Percentiles rank a stretch among this genome's conserved stretches.
These are phyloP conservation scores for Eugnorisma glareosa DNA, from an alignment of 2,888 invertebrate species.

Conservation along the genomic window DNA sequence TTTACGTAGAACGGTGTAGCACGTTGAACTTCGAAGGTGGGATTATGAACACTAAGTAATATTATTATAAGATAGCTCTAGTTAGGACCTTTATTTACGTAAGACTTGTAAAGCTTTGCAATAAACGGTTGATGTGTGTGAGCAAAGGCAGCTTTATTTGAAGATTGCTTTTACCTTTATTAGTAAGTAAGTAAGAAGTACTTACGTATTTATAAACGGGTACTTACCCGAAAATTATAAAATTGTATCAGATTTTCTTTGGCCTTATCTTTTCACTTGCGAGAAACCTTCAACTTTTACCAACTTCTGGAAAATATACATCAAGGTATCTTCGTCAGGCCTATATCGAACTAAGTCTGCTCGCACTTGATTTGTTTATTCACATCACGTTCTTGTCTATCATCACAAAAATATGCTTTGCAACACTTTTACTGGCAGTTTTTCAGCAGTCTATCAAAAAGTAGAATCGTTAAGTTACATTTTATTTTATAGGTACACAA, in stretches of 20 bases:
- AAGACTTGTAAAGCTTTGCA: conserved; percentile 38
- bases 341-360: background rate
- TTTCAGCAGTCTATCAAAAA: conserved; percentile 27
- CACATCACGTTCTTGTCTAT: conserved; percentile 1
- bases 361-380: background rate
- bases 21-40: conserved; percentile 63
- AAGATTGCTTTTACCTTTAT: conserved; percentile 14
- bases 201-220: background rate
- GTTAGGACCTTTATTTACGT: conserved; percentile 46
- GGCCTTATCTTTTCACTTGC: background rate
- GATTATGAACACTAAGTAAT: conserved; percentile 64
- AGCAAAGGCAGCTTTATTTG: conserved; percentile 25
- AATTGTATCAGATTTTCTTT: background rate
- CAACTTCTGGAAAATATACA: background rate
- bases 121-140: conserved; percentile 39
- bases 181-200: conserved; percentile 4
- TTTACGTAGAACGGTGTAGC: conserved; percentile 66
- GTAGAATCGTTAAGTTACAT: conserved; percentile 28
- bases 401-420: background rate
- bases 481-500: conserved; percentile 49
- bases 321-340: background rate
- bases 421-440: background rate
- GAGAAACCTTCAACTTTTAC: background rate
- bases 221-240: background rate
- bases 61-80: conserved; percentile 46